A percentile compares a stretch with the other conserved stretches of the same genome.
Evolutionary conservation across 1,140 invertebrate genomes (phyloP).

Genomic region (Tetragonula clypearis): DNA sequence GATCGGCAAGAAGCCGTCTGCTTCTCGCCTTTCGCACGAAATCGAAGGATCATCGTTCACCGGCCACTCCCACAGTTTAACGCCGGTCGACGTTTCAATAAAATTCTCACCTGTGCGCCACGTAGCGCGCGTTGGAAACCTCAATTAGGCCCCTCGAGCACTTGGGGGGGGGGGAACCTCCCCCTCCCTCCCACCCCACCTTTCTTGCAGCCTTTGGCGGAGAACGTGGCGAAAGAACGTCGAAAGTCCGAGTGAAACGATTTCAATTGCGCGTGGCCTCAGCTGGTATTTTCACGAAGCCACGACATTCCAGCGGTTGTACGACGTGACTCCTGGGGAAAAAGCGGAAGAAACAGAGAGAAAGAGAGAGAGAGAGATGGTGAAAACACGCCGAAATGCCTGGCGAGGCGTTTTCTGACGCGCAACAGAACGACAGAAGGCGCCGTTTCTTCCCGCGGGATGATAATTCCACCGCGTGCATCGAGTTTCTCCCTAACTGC

Average conservation of each 20-base stretch:
- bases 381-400: conserved; percentile 43
- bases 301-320: conserved; percentile 8
- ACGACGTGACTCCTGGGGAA: neutral
- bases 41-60: conserved; percentile 1
- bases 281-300: conserved; percentile 44
- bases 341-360: neutral
- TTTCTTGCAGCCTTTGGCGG: neutral
- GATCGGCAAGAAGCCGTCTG: neutral
- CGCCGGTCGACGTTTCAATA: conserved; percentile 19
- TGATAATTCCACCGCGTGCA: conserved; percentile 52
- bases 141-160: neutral
- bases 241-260: neutral
- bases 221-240: neutral
- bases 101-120: conserved; percentile 8
- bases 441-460: conserved; percentile 45
- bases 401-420: neutral
- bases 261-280: conserved; percentile 19
- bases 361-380: neutral
- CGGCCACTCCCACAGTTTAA: conserved; percentile 6
- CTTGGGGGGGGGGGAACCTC: too few species aligned
- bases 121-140: neutral
- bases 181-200: too few species aligned
- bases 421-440: conserved; percentile 21
- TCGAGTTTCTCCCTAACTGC: conserved; percentile 32
- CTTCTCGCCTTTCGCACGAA: neutral